Percentiles rank a stretch among this genome's conserved stretches.
Evolutionary conservation across 2,797 vertebrate species (phyloP).

Genomic region (Chelonia mydas): DNA sequence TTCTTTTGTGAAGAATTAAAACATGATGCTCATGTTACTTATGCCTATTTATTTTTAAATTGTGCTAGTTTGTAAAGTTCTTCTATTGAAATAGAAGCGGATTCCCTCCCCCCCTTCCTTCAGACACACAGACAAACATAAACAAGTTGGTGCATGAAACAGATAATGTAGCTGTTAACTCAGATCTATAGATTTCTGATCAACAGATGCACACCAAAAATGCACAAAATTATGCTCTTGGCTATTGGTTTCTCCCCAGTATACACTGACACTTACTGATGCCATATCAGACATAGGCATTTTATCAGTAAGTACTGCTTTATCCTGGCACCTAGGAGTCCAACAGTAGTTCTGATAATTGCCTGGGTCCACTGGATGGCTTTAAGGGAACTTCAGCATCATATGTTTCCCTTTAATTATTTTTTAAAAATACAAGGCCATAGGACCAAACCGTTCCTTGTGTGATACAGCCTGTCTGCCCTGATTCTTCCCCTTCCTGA

Average conservation of each 20-base stretch:
- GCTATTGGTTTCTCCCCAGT: not conserved
- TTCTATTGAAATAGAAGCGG: not conserved
- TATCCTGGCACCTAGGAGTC: not conserved
- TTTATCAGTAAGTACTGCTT: not conserved
- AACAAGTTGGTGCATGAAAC: not conserved
- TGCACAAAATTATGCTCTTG: not conserved
- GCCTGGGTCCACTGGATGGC: not conserved
- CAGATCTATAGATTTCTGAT: not conserved
- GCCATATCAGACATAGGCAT: not conserved
- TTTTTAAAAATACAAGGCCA: not conserved
- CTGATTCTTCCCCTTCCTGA: not conserved
- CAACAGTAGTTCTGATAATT: not conserved
- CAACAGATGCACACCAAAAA: not conserved
- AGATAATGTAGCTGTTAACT: not conserved
- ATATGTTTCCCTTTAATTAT: not conserved
- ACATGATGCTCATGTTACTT: not conserved
- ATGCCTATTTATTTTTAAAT: slow-evolving; percentile 9
- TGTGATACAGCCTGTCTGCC: not conserved
- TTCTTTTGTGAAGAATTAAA: not conserved
- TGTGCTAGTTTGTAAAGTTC: not conserved
- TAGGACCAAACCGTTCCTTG: not conserved
- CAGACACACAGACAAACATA: not conserved
- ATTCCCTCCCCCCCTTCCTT: slow-evolving; percentile 5
- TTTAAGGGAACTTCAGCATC: not conserved
- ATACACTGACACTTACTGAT: not conserved